phyloP scores from a whole-genome alignment of 1,140 invertebrate species.

The Teleopsis dalmanni region DNA sequence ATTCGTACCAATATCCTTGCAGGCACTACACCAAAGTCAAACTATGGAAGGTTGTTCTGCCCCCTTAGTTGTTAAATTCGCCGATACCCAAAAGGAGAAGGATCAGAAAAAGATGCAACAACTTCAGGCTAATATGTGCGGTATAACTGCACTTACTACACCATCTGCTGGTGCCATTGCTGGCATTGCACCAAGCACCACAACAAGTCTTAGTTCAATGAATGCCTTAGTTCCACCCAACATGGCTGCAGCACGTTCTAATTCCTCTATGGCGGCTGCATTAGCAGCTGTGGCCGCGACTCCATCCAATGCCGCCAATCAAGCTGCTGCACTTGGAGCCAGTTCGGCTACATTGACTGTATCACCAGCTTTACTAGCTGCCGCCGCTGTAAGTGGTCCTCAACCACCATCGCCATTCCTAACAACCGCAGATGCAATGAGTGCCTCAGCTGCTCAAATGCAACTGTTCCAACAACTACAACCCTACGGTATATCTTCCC shows the following conservation, averaged over 20 bases:
- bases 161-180: slow-evolving; percentile 33
- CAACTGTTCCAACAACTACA: slow-evolving; percentile 72
- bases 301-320: slow-evolving; percentile 19
- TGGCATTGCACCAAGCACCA: slow-evolving; percentile 3
- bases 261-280: slow-evolving; percentile 4
- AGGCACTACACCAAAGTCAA: slow-evolving; percentile 91
- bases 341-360: slow-evolving; percentile 24
- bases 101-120: slow-evolving; percentile 92
- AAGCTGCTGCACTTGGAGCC: slow-evolving; percentile 20
- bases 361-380: slow-evolving; percentile 36
- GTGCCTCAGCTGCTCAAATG: slow-evolving; percentile 54
- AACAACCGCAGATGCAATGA: slow-evolving; percentile 44
- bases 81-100: slow-evolving; percentile 97
- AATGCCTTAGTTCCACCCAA: neutral
- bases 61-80: slow-evolving; percentile 96
- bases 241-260: neutral
- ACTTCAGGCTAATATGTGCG: slow-evolving; percentile 75
- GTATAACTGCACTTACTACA: slow-evolving; percentile 51
- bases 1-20: slow-evolving; percentile 8
- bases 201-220: slow-evolving; percentile 4
- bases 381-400: slow-evolving; percentile 30
- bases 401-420: slow-evolving; percentile 22
- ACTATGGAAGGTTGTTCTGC: slow-evolving; percentile 98
- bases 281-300: slow-evolving; percentile 4
- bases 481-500: slow-evolving; percentile 64